Conservation (phyloP, 2,888 invertebrate species). For the Oegoconia quadripuncta region DNA sequence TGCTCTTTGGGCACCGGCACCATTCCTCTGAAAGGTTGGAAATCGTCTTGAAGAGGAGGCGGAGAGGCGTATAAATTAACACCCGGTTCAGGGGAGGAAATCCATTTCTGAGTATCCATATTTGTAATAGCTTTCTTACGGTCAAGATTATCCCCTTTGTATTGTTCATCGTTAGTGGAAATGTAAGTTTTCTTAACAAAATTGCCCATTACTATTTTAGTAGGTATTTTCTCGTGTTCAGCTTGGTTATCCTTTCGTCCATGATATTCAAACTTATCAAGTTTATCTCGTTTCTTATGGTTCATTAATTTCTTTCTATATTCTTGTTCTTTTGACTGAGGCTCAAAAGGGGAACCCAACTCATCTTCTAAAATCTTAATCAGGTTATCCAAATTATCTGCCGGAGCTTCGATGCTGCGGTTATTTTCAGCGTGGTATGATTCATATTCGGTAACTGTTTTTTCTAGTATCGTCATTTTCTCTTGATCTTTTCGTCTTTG, state of each 20-base stretch:
- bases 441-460: slow-evolving; percentile 45
- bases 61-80: slow-evolving; percentile 20
- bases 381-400: slow-evolving; percentile 54
- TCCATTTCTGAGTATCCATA: slow-evolving; percentile 40
- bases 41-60: slow-evolving; percentile 17
- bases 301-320: slow-evolving; percentile 17
- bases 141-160: slow-evolving; percentile 38
- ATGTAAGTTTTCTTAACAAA: slow-evolving; percentile 39
- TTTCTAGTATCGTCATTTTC: slow-evolving; percentile 42
- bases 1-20: slow-evolving; percentile 24
- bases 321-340: slow-evolving; percentile 14
- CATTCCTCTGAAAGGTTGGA: slow-evolving; percentile 15
- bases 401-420: slow-evolving; percentile 34
- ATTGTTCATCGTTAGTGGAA: slow-evolving; percentile 32
- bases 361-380: slow-evolving; percentile 66
- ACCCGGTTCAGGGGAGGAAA: slow-evolving; percentile 23
- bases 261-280: slow-evolving; percentile 24
- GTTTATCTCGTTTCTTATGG: slow-evolving; percentile 24
- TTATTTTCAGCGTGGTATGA: slow-evolving; percentile 31
- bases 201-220: slow-evolving; percentile 43
- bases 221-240: slow-evolving; percentile 34
- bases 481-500: slow-evolving; percentile 52
- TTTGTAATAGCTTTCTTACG: slow-evolving; percentile 45
- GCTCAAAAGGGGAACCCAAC: slow-evolving; percentile 42
- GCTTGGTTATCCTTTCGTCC: slow-evolving; percentile 22